Conservation (phyloP, 2,113 vertebrate genomes). For the Alligator sinensis region DNA sequence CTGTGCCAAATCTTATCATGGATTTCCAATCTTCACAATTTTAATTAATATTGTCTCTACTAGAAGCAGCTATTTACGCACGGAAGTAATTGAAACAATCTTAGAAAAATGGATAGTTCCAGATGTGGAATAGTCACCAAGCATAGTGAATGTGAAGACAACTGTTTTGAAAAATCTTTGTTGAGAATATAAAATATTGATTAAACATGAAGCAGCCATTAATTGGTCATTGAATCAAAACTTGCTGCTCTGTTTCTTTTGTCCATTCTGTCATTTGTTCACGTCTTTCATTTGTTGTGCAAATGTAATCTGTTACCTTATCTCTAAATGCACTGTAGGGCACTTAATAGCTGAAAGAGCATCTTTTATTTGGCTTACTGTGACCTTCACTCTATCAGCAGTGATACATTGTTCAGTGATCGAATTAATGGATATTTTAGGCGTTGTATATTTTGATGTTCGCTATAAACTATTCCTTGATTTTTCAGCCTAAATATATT, state of each 20-base stretch:
- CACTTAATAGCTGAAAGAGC: background rate
- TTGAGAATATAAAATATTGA: slow-evolving; percentile 12
- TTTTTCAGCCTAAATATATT: background rate
- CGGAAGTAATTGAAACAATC: background rate
- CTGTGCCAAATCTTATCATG: background rate
- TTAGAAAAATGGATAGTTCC: background rate
- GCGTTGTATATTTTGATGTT: background rate
- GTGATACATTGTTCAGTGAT: background rate
- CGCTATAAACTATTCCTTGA: background rate
- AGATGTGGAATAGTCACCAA: background rate
- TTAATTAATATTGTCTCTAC: slow-evolving; percentile 5
- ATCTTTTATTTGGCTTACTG: background rate
- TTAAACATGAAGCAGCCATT: background rate
- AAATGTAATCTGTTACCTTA: background rate
- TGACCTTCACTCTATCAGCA: background rate
- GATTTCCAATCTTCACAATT: background rate
- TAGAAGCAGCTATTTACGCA: background rate
- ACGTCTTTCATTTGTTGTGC: background rate
- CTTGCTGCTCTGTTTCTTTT: background rate
- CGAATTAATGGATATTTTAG: background rate
- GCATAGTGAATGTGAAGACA: background rate
- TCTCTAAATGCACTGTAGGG: background rate
- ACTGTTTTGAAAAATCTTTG: background rate
- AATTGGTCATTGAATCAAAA: background rate
- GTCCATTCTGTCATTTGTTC: background rate